Conservation (phyloP, 2,888 invertebrate genomes). For the Pandemis corylana region DNA sequence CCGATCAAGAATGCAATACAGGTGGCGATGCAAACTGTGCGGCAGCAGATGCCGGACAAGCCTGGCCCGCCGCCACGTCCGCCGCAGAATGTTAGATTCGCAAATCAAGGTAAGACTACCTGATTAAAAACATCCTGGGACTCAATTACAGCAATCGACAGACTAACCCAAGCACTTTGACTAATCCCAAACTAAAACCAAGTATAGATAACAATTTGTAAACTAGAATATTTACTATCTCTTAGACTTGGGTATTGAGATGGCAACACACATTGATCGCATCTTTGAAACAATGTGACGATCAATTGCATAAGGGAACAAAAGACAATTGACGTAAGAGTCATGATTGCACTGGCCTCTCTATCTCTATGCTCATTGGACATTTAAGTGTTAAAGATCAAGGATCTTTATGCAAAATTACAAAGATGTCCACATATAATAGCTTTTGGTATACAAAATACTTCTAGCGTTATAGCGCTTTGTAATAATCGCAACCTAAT, state of each 20-base stretch:
- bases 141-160: neutral
- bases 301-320: constrained; percentile 8
- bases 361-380: no score
- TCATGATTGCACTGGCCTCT: neutral
- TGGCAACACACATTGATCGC: neutral
- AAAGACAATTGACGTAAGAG: neutral
- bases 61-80: constrained; percentile 78
- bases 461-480: no score
- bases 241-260: neutral
- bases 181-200: no score
- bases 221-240: no score
- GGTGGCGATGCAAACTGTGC: constrained; percentile 92
- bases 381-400: no score
- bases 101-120: constrained; percentile 73
- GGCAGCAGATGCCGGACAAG: constrained; percentile 91
- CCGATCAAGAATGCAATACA: constrained; percentile 91
- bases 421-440: no score
- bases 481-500: no score
- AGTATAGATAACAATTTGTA: no score
- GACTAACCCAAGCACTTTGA: no score
- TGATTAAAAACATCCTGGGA: neutral
- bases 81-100: constrained; percentile 83
- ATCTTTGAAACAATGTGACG: neutral
- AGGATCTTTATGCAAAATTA: no score
- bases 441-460: no score